Base-by-base conservation (phyloP, 2,113 vertebrate species). In the Bufo gargarizans region DNA sequence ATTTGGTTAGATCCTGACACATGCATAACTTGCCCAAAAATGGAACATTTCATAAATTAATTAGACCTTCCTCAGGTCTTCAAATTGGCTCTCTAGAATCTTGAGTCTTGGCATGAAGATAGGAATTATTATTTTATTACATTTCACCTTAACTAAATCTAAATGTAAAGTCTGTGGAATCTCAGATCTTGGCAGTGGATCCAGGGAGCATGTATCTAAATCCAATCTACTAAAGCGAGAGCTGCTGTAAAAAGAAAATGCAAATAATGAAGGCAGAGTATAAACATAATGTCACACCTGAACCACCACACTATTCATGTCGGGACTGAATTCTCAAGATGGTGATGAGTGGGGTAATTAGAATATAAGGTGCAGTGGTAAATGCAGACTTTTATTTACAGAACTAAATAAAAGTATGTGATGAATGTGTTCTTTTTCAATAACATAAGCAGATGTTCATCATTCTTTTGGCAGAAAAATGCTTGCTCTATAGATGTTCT, bases 401-500 rank as follows among this genome's bases (percentile, higher is more conserved):
- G 81, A 67, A 82, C 17, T 4, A 10, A 49, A 65, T 4, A 10
- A 49, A 65, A 49, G 7, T 50, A 53, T 83, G 81, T 53, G 4
- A 50, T 67, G 43, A 83, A 83, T 47, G 45, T 67, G 58, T 19
- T 61, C 79, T 11, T 19, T 43, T 81, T 45, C 61, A 83, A 16
- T 65, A 47, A 65, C 47, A 12, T 2, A 12, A 63, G 43, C 59
- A 49, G 61, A 67, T 83, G 47, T 7, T 50, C 61, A 83, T 65
- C 61, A 67, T 67, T 47, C 61, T 83, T 83, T 47, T 45, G 11
- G 55, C 22, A 80, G 78, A 80, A 80, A 80, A 80, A 80, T 80
- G 56, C 20, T 69, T 67, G 61, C 61, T 20, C 12, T 83, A 83
- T 83, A 53, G 20, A 20, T n/a, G 43, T 83, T 50, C 45, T 49